A percentile compares a stretch with the other conserved stretches of the same genome.
Evolutionary conservation across 2,797 vertebrate genomes (phyloP).

Genomic region (Tenualosa thibaudeaui): DNA sequence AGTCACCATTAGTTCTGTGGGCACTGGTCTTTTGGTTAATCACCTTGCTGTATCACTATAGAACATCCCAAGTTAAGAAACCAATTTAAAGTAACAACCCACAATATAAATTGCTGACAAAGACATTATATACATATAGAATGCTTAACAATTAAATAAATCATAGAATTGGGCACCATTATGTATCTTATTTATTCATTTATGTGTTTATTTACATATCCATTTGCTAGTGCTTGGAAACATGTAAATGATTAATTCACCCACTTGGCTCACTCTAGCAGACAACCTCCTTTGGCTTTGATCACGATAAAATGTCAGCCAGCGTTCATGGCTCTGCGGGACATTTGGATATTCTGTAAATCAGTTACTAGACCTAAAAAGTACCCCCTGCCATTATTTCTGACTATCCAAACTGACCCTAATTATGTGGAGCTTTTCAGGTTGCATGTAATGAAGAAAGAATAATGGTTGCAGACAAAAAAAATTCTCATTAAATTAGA

Average conservation of each 20-base stretch:
- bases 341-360: neutral
- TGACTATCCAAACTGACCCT: conserved; percentile 5
- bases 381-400: conserved; percentile 3
- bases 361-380: conserved; percentile 1
- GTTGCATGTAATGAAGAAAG: neutral
- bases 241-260: conserved; percentile 4
- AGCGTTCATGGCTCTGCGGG: neutral
- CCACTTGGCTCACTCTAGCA: neutral
- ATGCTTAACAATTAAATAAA: neutral
- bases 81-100: neutral
- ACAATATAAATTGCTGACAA: neutral
- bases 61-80: neutral
- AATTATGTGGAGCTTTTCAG: conserved; percentile 16
- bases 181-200: neutral
- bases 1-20: neutral
- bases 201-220: neutral
- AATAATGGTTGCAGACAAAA: neutral
- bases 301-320: neutral
- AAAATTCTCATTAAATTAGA: neutral
- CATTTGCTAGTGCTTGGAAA: neutral
- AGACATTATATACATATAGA: neutral
- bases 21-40: neutral
- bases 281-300: neutral
- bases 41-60: neutral
- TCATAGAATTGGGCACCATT: neutral